Conservation (phyloP, 2,888 invertebrate genomes). For the Hypsopygia costalis region DNA sequence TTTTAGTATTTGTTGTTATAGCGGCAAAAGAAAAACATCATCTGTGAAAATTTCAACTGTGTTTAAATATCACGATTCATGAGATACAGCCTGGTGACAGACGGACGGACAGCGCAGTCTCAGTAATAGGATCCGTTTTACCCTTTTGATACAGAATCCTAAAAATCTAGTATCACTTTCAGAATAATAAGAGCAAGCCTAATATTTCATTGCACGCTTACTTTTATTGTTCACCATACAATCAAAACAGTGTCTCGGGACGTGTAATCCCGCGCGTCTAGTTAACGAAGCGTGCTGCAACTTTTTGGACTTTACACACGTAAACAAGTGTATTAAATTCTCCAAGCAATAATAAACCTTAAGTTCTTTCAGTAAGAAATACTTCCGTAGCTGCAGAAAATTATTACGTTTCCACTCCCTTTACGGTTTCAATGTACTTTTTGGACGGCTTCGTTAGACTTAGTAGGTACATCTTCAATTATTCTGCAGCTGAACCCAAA, state of each 20-base stretch:
- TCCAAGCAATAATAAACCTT: conserved; percentile 30
- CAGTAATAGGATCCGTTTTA: too few species aligned
- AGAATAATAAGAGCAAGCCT: neutral
- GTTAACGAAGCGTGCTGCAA: conserved; percentile 63
- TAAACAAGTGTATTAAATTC: conserved; percentile 41
- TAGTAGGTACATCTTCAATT: conserved; percentile 33
- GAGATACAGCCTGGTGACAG: too few species aligned
- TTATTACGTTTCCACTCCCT: conserved; percentile 34
- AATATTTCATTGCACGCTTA: too few species aligned
- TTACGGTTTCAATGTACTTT: conserved; percentile 44
- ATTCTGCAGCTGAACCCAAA: conserved; percentile 26
- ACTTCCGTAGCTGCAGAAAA: conserved; percentile 18
- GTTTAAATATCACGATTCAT: too few species aligned
- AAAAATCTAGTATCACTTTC: too few species aligned
- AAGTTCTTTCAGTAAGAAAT: conserved; percentile 21
- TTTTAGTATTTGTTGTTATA: too few species aligned
- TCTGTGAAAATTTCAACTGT: too few species aligned
- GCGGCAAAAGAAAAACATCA: too few species aligned
- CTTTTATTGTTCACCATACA: conserved; percentile 35
- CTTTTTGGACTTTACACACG: conserved; percentile 57
- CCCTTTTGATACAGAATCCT: too few species aligned
- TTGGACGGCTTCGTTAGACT: conserved; percentile 46
- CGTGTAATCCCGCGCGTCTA: conserved; percentile 58
- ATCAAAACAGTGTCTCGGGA: conserved; percentile 44
- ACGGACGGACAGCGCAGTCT: too few species aligned